Percentiles rank a stretch among this genome's conserved stretches.
Conservation (phyloP, 2,888 invertebrate species). For the Taphrorychus bicolor region DNA sequence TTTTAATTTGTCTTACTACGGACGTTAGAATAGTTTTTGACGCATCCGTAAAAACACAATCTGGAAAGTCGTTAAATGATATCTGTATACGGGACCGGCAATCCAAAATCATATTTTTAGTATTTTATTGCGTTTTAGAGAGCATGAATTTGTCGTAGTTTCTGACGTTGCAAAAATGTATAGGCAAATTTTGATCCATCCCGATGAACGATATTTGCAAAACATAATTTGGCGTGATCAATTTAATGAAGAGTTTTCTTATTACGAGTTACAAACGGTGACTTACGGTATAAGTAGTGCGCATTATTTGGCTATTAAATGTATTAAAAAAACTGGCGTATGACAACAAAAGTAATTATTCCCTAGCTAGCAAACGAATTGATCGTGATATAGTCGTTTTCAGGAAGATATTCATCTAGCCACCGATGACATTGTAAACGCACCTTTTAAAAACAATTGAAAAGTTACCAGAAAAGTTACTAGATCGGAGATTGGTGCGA, state of each 20-base stretch:
- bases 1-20: constrained; percentile 18
- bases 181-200: constrained; percentile 18
- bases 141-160: constrained; percentile 6
- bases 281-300: constrained; percentile 17
- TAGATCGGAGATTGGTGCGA: too few species aligned
- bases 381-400: background rate
- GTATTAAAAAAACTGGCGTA: constrained; percentile 9
- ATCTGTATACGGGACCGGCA: constrained; percentile 9
- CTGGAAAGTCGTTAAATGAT: constrained; percentile 24
- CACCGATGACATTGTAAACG: too few species aligned
- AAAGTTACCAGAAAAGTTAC: too few species aligned
- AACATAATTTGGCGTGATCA: constrained; percentile 15
- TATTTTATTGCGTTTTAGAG: constrained; percentile 11
- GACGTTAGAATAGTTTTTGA: constrained; percentile 21
- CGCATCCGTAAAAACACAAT: constrained; percentile 12
- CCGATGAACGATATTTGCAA: constrained; percentile 17
- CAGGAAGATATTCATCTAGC: too few species aligned
- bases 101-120: constrained; percentile 15
- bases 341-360: constrained; percentile 6
- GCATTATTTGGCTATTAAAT: constrained; percentile 14
- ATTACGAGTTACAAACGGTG: constrained; percentile 15
- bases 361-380: constrained; percentile 9
- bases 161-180: constrained; percentile 24
- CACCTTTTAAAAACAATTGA: too few species aligned
- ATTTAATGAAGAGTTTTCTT: constrained; percentile 1